Evolutionary conservation across 1,140 invertebrate genomes (phyloP).

Genomic region (Tetramorium simillimum): DNA sequence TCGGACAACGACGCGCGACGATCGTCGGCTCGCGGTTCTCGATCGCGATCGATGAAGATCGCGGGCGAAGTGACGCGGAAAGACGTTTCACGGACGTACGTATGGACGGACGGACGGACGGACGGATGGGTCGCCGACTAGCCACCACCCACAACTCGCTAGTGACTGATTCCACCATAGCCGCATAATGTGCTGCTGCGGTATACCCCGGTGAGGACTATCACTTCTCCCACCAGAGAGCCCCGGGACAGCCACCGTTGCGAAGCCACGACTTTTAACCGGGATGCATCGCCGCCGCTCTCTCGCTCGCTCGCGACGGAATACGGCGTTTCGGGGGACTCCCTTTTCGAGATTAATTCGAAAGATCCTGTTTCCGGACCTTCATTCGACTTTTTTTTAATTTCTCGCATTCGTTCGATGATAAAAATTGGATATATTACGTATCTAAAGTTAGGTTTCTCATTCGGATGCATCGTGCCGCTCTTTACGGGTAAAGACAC

Average conservation of each 20-base stretch:
- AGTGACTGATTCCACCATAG: constrained; percentile 85
- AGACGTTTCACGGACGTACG: constrained; percentile 28
- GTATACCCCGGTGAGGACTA: constrained; percentile 82
- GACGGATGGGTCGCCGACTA: constrained; percentile 79
- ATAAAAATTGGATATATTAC: neutral
- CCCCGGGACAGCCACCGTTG: constrained; percentile 77
- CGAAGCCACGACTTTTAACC: constrained; percentile 79
- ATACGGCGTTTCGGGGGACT: neutral
- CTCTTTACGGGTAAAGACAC: neutral
- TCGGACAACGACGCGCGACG: constrained; percentile 3
- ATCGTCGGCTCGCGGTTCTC: neutral
- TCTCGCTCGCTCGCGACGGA: constrained; percentile 29
- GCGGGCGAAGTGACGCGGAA: constrained; percentile 24
- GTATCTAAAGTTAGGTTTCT: neutral
- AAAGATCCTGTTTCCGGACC: neutral
- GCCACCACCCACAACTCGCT: constrained; percentile 84
- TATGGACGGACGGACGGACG: constrained; percentile 31
- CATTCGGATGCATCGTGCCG: neutral
- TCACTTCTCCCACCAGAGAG: constrained; percentile 83
- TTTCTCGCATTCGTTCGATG: neutral
- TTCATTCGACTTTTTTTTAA: neutral
- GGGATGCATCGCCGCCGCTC: constrained; percentile 70
- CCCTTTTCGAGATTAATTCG: neutral
- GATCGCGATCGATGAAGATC: constrained; percentile 59
- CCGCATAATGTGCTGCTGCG: constrained; percentile 82